These are phyloP conservation scores for Halichoeres trimaculatus DNA, from an alignment of 2,113 vertebrate genomes.

Conservation along the genomic window DNA sequence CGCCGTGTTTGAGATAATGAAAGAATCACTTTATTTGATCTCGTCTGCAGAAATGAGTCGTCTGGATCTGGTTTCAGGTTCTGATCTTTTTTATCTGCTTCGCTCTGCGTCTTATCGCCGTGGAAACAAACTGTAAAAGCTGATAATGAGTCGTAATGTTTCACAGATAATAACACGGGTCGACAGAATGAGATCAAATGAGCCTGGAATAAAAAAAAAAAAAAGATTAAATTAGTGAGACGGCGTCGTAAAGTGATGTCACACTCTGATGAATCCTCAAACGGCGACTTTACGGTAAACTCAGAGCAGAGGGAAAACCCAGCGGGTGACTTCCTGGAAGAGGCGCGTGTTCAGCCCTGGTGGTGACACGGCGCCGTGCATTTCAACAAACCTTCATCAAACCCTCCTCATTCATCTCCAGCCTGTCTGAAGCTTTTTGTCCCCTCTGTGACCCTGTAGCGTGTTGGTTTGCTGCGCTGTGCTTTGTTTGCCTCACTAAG, in stretches of 20 bases:
- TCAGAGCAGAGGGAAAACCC: too few relatives aligned
- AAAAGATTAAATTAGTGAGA: too few relatives aligned
- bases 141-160: slow-evolving; percentile 18
- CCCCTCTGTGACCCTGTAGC: not conserved
- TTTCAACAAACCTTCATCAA: too few relatives aligned
- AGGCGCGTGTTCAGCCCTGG: too few relatives aligned
- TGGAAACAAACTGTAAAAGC: slow-evolving; percentile 19
- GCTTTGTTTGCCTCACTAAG: slow-evolving; percentile 12
- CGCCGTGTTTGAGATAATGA: slow-evolving; percentile 31
- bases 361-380: too few relatives aligned
- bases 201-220: not conserved
- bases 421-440: slow-evolving; percentile 5
- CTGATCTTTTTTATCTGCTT: not conserved
- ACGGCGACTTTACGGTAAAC: too few relatives aligned
- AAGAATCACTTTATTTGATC: slow-evolving; percentile 23
- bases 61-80: slow-evolving; percentile 26
- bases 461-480: not conserved
- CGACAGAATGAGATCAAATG: not conserved
- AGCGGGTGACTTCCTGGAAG: too few relatives aligned
- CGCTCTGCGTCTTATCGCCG: not conserved
- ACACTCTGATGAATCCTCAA: too few relatives aligned
- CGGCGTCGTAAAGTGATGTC: too few relatives aligned
- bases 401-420: not conserved
- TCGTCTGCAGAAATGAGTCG: slow-evolving; percentile 43
- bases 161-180: slow-evolving; percentile 8